phyloP scores from a whole-genome alignment of 2,888 invertebrate species.

The Mycalesis mineus region DNA sequence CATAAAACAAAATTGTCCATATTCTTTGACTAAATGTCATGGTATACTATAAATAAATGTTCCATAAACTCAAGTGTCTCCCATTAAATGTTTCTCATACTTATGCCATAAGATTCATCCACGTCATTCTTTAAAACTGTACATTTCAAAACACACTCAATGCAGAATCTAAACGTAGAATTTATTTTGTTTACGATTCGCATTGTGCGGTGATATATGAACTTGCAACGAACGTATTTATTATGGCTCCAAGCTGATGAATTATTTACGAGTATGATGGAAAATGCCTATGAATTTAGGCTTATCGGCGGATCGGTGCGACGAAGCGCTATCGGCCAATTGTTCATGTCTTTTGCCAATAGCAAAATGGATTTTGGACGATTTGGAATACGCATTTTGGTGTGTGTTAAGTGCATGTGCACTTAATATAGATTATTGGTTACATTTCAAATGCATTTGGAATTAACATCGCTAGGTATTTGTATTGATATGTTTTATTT shows the following conservation, averaged over 20 bases:
- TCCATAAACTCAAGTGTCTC: too few relatives aligned
- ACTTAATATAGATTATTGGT: background rate
- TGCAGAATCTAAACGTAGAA: background rate
- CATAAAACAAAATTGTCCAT: too few relatives aligned
- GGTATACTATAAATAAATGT: too few relatives aligned
- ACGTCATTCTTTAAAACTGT: background rate
- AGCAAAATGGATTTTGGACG: slow-evolving; percentile 1
- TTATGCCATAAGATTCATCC: background rate
- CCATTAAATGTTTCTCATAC: too few relatives aligned
- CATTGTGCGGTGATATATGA: slow-evolving; percentile 20
- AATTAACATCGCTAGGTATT: too few relatives aligned
- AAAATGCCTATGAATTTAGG: slow-evolving; percentile 24
- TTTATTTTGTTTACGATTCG: slow-evolving; percentile 4
- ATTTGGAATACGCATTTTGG: background rate
- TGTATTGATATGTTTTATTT: too few relatives aligned
- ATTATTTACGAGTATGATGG: slow-evolving; percentile 24
- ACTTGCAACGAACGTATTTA: slow-evolving; percentile 13
- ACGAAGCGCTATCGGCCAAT: slow-evolving; percentile 14
- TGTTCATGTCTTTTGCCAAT: slow-evolving; percentile 17
- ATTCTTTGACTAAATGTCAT: too few relatives aligned
- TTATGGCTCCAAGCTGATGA: slow-evolving; percentile 15
- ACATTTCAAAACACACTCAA: background rate
- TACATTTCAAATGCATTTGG: too few relatives aligned
- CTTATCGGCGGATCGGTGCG: slow-evolving; percentile 20
- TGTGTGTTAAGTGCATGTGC: slow-evolving; percentile 20